phyloP scores from a whole-genome alignment of 92 coral and sea anemone species.

The Porites evermanni region DNA sequence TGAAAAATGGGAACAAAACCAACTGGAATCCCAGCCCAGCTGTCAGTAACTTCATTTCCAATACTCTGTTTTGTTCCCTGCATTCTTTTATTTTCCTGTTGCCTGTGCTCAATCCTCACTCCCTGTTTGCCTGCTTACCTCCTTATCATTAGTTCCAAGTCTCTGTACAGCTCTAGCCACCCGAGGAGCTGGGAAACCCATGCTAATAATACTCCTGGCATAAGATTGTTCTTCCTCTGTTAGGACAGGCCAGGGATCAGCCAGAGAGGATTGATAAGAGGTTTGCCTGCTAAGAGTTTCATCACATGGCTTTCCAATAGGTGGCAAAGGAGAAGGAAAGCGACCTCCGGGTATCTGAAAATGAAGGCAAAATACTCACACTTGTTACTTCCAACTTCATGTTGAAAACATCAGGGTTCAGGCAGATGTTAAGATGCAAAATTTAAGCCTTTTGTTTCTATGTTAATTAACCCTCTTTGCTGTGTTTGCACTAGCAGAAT shows the following conservation, averaged over 20 bases:
- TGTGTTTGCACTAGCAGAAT: too few species aligned
- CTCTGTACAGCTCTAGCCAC: conserved; percentile 95
- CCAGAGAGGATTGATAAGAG: conserved; percentile 55
- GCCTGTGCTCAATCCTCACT: too few species aligned
- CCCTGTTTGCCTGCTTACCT: conserved; percentile 56
- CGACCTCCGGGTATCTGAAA: conserved; percentile 54
- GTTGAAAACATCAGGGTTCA: background rate
- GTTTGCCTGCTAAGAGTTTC: conserved; percentile 24
- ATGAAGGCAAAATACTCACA: background rate
- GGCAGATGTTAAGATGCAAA: background rate
- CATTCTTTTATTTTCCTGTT: too few species aligned
- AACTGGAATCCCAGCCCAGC: too few species aligned
- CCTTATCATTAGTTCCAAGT: conserved; percentile 86
- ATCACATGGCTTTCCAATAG: conserved; percentile 61
- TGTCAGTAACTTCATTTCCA: too few species aligned
- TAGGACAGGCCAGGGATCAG: conserved; percentile 84
- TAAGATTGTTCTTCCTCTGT: conserved; percentile 69
- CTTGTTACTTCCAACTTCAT: background rate
- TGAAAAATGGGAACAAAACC: too few species aligned
- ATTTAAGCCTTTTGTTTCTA: background rate
- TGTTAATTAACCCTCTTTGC: too few species aligned
- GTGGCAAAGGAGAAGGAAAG: conserved; percentile 86
- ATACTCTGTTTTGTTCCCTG: too few species aligned
- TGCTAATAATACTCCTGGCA: conserved; percentile 73
- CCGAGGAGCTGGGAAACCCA: conserved; percentile 94